phyloP scores from a whole-genome alignment of 2,113 vertebrate genomes.

The Picathartes gymnocephalus region DNA sequence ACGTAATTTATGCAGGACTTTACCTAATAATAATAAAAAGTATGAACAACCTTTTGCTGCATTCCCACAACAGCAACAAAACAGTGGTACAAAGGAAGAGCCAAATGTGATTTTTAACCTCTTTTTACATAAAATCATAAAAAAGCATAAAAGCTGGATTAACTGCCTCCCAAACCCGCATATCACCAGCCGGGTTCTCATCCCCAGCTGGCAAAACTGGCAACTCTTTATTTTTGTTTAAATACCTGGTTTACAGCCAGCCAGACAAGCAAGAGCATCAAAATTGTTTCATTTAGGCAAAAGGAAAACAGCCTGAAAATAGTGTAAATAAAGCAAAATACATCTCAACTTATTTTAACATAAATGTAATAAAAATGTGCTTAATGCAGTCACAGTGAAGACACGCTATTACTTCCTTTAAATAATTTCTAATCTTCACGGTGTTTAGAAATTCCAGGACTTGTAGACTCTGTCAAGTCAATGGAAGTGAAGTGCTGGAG shows the following conservation, averaged over 20 bases:
- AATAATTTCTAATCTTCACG: not conserved
- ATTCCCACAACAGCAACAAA: conserved; percentile 70
- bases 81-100: conserved; percentile 66
- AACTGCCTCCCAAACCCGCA: conserved; percentile 73
- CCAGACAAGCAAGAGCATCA: conserved; percentile 69
- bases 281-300: conserved; percentile 66
- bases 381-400: conserved; percentile 6
- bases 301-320: conserved; percentile 59
- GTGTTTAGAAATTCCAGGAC: not conserved
- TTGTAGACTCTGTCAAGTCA: conserved; percentile 2
- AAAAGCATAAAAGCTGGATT: conserved; percentile 80
- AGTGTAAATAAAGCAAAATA: conserved; percentile 52
- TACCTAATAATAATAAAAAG: conserved; percentile 64
- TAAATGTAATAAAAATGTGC: conserved; percentile 18
- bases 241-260: conserved; percentile 78
- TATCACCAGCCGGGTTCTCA: conserved; percentile 79
- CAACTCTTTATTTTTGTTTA: conserved; percentile 79
- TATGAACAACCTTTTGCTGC: conserved; percentile 66
- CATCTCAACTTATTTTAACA: conserved; percentile 29
- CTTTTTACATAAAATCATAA: conserved; percentile 79
- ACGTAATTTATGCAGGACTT: conserved; percentile 56
- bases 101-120: conserved; percentile 78
- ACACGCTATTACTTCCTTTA: not conserved
- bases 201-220: conserved; percentile 81
- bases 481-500: not conserved